phyloP scores from a whole-genome alignment of 2,797 vertebrate species.

The Hybognathus amarus region DNA sequence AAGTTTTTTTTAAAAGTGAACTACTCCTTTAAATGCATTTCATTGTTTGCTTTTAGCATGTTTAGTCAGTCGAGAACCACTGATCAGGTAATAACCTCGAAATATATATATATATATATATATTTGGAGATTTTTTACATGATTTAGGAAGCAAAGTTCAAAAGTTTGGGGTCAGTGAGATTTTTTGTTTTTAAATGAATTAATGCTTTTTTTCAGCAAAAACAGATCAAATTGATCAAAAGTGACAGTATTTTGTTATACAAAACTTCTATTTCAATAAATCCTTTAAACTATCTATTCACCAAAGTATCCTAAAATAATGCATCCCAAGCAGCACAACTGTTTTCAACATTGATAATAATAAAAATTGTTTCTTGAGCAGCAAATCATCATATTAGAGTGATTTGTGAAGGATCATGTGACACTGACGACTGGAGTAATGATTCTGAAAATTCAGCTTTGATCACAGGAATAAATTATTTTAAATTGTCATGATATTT shows the following conservation, averaged over 20 bases:
- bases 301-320: not conserved
- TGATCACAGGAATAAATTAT: not conserved
- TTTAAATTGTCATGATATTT: not conserved
- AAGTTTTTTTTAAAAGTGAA: too few species aligned
- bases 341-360: not conserved
- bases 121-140: not conserved
- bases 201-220: not conserved
- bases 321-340: not conserved
- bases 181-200: not conserved
- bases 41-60: not conserved
- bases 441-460: not conserved
- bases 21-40: too few species aligned
- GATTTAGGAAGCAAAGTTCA: not conserved
- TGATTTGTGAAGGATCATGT: slow-evolving; percentile 2
- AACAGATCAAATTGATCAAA: not conserved
- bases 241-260: not conserved
- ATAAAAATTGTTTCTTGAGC: not conserved
- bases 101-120: too few species aligned
- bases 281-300: not conserved
- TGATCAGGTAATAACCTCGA: not conserved
- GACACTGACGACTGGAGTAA: not conserved
- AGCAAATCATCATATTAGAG: not conserved
- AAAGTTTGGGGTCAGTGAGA: not conserved
- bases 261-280: not conserved
- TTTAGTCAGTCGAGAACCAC: not conserved